Percentiles rank a stretch among this genome's conserved stretches.
These are phyloP conservation scores for Agrilus mali DNA, from an alignment of 2,888 invertebrate genomes.

Conservation along the genomic window DNA sequence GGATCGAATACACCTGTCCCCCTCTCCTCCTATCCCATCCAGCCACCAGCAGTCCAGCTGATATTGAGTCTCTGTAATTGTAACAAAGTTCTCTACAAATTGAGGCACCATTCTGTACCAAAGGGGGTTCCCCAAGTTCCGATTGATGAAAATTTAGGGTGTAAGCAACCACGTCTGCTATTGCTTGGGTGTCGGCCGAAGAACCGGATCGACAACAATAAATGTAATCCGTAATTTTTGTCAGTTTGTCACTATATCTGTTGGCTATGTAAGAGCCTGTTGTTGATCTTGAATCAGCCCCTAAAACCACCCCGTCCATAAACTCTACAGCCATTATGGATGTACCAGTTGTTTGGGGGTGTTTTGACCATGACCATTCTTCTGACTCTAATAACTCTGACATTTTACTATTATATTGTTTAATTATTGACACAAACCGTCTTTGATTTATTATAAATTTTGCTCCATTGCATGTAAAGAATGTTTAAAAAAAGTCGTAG, in stretches of 20 bases:
- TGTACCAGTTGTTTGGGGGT: constrained; percentile 36
- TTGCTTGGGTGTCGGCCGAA: constrained; percentile 96
- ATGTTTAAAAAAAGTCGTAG: no score
- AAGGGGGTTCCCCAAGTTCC: constrained; percentile 70
- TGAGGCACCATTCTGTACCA: constrained; percentile 83
- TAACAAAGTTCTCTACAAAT: constrained; percentile 92
- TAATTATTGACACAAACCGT: no score
- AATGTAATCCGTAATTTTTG: constrained; percentile 84
- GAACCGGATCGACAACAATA: constrained; percentile 97
- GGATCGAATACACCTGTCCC: constrained; percentile 64
- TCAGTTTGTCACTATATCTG: constrained; percentile 92
- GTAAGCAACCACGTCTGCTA: constrained; percentile 90
- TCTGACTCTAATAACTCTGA: no score
- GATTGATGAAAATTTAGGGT: constrained; percentile 82
- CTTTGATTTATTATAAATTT: no score
- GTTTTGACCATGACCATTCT: no score
- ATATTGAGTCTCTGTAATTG: constrained; percentile 85
- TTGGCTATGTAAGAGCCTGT: constrained; percentile 93
- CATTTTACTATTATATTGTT: no score
- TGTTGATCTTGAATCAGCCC: constrained; percentile 94
- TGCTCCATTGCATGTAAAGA: no score
- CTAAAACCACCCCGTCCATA: constrained; percentile 89
- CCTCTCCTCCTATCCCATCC: constrained; percentile 91
- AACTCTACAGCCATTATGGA: constrained; percentile 97
- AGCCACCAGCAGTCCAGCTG: constrained; percentile 91